These are phyloP conservation scores for Darevskia mixta DNA, from an alignment of 2,797 vertebrate genomes.

Conservation along the genomic window DNA sequence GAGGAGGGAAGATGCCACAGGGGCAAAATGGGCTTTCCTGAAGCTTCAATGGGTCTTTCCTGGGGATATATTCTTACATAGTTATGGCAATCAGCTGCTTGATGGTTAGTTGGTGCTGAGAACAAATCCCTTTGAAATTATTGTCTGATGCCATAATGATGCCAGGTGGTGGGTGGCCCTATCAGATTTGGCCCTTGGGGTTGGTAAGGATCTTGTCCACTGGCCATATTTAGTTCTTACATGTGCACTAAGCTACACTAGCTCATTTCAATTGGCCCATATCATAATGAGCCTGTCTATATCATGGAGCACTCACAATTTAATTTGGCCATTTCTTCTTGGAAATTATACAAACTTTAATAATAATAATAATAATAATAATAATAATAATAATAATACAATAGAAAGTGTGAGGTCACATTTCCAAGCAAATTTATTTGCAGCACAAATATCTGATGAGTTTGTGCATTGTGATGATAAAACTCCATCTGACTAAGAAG, in stretches of 20 bases:
- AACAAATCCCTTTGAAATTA: too few species aligned
- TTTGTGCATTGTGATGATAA: not conserved
- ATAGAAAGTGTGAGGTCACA: not conserved
- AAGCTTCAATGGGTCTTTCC: not conserved
- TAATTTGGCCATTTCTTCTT: not conserved
- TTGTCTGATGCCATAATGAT: too few species aligned
- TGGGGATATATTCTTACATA: not conserved
- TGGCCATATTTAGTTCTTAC: too few species aligned
- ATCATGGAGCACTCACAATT: not conserved
- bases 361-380: too few species aligned
- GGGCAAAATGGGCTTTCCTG: not conserved
- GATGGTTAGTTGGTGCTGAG: too few species aligned
- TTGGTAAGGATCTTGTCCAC: too few species aligned
- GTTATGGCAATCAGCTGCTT: too few species aligned
- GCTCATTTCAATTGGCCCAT: not conserved
- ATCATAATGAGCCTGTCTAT: not conserved
- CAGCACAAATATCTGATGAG: not conserved
- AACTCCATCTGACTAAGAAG: not conserved
- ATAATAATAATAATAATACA: too few species aligned
- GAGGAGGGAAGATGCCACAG: not conserved
- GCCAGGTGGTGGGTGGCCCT: too few species aligned
- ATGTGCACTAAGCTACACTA: too few species aligned
- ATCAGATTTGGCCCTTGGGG: too few species aligned
- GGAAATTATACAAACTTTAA: not conserved
- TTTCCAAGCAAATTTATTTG: not conserved